Evolutionary conservation across 2,797 vertebrate genomes (phyloP).

Genomic region (Podargus strigoides): DNA sequence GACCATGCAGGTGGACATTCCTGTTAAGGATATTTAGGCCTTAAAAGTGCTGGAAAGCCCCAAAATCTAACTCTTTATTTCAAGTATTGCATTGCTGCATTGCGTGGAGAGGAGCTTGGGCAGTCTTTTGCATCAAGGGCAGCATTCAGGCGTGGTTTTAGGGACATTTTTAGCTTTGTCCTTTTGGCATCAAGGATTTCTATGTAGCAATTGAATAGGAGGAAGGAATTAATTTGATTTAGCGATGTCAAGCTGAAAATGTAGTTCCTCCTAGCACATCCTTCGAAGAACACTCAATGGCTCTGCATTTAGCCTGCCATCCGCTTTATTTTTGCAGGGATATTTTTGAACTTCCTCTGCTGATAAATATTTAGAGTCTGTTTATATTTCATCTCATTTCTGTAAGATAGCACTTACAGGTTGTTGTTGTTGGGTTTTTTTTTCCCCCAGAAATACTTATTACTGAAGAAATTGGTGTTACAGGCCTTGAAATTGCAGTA

Average conservation of each 20-base stretch:
- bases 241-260: conserved; percentile 11
- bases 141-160: background rate
- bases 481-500: background rate
- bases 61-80: background rate
- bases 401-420: background rate
- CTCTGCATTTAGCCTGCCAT: conserved; percentile 35
- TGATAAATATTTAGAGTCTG: conserved; percentile 58
- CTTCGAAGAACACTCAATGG: conserved; percentile 25
- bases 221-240: conserved; percentile 59
- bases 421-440: too few relatives aligned
- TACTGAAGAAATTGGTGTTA: background rate
- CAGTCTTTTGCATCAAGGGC: background rate
- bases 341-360: conserved; percentile 62
- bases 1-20: background rate
- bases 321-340: background rate
- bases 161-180: conserved; percentile 27
- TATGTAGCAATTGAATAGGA: conserved; percentile 26
- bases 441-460: background rate
- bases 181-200: conserved; percentile 9
- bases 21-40: background rate
- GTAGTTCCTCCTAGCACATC: conserved; percentile 39
- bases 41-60: background rate
- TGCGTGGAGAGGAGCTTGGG: background rate
- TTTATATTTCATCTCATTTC: conserved; percentile 43
- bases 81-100: background rate